Conservation (phyloP, 2,113 vertebrate species). For the Oophaga pumilio region DNA sequence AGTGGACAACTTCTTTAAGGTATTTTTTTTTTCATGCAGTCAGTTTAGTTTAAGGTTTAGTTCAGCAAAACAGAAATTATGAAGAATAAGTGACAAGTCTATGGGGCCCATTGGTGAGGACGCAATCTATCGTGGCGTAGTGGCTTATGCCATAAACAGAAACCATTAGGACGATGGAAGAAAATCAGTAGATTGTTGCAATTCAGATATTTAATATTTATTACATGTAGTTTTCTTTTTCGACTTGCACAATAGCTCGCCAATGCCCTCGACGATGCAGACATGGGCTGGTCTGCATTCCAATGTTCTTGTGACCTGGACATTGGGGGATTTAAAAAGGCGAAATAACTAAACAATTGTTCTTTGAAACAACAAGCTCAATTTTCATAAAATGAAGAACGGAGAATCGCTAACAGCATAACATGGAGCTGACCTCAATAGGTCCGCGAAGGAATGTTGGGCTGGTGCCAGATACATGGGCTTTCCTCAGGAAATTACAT, state of each 20-base stretch:
- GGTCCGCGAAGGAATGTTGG: slow-evolving; percentile 41
- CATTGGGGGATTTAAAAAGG: neutral
- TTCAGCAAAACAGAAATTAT: neutral
- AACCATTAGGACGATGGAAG: neutral
- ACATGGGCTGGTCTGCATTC: neutral
- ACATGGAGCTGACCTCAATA: neutral
- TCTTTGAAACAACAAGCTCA: neutral
- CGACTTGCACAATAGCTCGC: neutral
- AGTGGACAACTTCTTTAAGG: too few species aligned
- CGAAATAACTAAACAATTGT: neutral
- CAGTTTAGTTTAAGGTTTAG: neutral
- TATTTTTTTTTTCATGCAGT: too few species aligned
- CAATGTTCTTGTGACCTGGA: neutral
- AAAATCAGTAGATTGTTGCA: neutral
- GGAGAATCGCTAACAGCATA: neutral
- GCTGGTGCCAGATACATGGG: slow-evolving; percentile 12
- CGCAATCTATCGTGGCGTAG: neutral
- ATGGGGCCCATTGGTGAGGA: neutral
- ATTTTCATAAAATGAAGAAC: neutral
- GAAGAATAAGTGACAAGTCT: neutral
- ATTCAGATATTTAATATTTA: neutral
- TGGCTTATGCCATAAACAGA: neutral
- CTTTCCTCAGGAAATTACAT: slow-evolving; percentile 52
- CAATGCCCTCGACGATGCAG: neutral
- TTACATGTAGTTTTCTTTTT: neutral